Evolutionary conservation across 2,797 vertebrate species (phyloP).

Genomic region (Chaetodon trifasciatus): DNA sequence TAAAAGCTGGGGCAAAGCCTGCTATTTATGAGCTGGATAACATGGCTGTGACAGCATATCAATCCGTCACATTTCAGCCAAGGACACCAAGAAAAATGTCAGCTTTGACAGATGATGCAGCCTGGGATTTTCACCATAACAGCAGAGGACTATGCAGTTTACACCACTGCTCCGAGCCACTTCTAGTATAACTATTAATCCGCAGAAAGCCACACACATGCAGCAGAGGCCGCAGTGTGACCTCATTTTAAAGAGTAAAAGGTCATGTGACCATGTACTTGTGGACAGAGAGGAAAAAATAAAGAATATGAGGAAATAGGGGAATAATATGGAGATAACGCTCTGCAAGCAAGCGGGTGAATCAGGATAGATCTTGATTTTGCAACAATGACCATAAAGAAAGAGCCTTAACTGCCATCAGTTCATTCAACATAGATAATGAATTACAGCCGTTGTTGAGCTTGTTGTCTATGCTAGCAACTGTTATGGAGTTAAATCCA

Average conservation of each 20-base stretch:
- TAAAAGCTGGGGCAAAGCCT: constrained; percentile 26
- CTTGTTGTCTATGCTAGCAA: too few relatives aligned
- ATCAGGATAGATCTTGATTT: constrained; percentile 32
- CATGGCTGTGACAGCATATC: constrained; percentile 60
- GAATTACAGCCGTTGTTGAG: too few relatives aligned
- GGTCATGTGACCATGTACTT: constrained; percentile 43
- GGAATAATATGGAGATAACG: constrained; percentile 24
- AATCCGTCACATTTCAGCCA: constrained; percentile 63
- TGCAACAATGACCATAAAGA: neutral
- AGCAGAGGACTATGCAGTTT: constrained; percentile 37
- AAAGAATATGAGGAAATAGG: constrained; percentile 8
- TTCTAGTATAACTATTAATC: constrained; percentile 54
- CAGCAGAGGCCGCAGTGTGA: constrained; percentile 25
- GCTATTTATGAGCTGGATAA: constrained; percentile 59
- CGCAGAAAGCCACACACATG: constrained; percentile 25
- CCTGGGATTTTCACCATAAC: constrained; percentile 45
- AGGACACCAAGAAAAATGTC: constrained; percentile 46
- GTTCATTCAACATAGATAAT: too few relatives aligned
- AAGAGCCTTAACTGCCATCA: too few relatives aligned
- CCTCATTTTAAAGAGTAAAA: constrained; percentile 60
- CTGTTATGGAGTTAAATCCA: too few relatives aligned
- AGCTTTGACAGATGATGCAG: constrained; percentile 63
- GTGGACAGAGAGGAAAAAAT: constrained; percentile 12
- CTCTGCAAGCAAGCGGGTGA: neutral
- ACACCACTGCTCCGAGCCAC: constrained; percentile 25